Evolutionary conservation across 2,113 vertebrate species (phyloP), one percentile per base, ranked within the genome.

Genomic region (Misgurnus anguillicaudatus): DNA sequence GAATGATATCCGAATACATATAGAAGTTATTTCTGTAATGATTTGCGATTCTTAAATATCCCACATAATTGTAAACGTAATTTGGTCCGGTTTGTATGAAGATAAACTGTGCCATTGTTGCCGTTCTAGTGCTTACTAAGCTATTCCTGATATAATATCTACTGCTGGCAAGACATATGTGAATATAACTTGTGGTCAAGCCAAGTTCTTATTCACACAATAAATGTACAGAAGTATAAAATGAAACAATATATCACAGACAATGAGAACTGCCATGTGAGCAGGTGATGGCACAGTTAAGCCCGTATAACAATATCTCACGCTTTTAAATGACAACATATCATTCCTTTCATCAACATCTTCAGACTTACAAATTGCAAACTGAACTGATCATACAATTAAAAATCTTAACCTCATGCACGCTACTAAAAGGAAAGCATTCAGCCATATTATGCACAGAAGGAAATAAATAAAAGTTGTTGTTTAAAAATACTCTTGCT

Each of bases 91-190:
- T 62, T 60, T 55, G 31, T 55, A 55, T n/a, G 38, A 38, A 42
- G 31, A 14, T 48, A 41, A 75, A 75, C 61, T 38, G 38, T 70
- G 65, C 21, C 71, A 80, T 41, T 75, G 63, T 70, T 76, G 57
- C 66, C 42, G 38, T 58, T 36, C 36, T 58, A 61, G 36, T 75
- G 31, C 72, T 39, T 67, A 31, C 24, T 31, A 31, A 31, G 24
- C 24, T 31, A 31, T 36, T 71, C 70, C 64, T 36, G 42, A 76
- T 75, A 31, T 77, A 31, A 31, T 31, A 31, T 31, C 36, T 61
- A 77, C 39, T 24, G 74, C 66, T 72, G 78, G 78, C 77, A 72
- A 75, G 65, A 75, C 71, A 67, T 14, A 55, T 24, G 73, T 57
- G 24, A 71, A 51, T 51, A 71, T 51, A 3, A 70, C 38, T 60